phyloP scores from a whole-genome alignment of 2,113 vertebrate genomes.

The Platysteira castanea region DNA sequence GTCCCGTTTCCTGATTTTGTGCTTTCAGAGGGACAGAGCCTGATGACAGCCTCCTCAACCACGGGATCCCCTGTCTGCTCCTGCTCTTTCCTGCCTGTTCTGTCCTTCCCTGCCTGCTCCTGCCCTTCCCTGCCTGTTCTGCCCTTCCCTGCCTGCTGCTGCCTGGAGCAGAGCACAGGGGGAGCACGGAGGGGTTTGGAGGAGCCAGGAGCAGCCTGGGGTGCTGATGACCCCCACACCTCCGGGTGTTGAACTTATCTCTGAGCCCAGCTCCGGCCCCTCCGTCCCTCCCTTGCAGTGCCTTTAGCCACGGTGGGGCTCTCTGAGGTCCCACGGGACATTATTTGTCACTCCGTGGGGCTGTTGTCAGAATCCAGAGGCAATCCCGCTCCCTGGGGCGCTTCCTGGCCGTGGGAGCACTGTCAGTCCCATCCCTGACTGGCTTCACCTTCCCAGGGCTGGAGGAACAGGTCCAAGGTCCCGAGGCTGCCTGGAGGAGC shows the following conservation, averaged over 20 bases:
- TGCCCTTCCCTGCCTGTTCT: neutral
- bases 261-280: neutral
- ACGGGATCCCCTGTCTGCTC: neutral
- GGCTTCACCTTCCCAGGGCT: neutral
- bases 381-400: fast-evolving
- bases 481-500: neutral
- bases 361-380: neutral
- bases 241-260: neutral
- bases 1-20: neutral
- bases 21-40: neutral
- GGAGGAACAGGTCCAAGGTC: neutral
- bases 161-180: fast-evolving
- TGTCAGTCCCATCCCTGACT: fast-evolving
- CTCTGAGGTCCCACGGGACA: fast-evolving
- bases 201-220: neutral
- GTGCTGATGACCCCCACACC: neutral
- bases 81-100: neutral
- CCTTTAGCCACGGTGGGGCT: neutral
- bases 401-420: neutral
- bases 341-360: neutral
- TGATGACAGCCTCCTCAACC: too few relatives aligned
- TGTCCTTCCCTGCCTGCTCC: too few relatives aligned
- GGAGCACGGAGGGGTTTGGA: fast-evolving
- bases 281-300: fast-evolving
- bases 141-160: neutral